Percentiles rank a stretch among this genome's conserved stretches.
Evolutionary conservation across 2,888 invertebrate genomes (phyloP).

Genomic region (Scaptomyza reducta): DNA sequence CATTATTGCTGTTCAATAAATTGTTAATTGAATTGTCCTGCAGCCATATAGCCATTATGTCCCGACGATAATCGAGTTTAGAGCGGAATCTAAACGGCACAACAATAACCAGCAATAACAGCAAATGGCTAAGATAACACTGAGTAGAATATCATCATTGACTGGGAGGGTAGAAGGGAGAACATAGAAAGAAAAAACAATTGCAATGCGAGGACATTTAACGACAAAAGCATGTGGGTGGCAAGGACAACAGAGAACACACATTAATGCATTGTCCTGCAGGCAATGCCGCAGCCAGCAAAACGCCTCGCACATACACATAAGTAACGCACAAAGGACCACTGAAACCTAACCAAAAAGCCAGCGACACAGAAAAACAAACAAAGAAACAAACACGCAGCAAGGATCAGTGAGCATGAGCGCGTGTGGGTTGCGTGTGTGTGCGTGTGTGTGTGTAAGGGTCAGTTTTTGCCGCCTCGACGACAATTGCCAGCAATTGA

Average conservation of each 20-base stretch:
- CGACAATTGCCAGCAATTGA: slow-evolving; percentile 53
- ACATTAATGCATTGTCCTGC: slow-evolving; percentile 68
- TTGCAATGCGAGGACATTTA: slow-evolving; percentile 52
- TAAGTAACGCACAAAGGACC: slow-evolving; percentile 66
- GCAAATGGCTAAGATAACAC: slow-evolving; percentile 57
- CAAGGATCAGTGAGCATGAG: too few species aligned
- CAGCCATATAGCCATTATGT: too few species aligned
- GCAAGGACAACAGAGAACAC: not conserved
- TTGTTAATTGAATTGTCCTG: slow-evolving; percentile 21
- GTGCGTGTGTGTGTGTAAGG: slow-evolving; percentile 13
- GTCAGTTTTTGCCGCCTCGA: slow-evolving; percentile 37
- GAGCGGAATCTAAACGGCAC: slow-evolving; percentile 51
- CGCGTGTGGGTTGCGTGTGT: too few species aligned
- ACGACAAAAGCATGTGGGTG: slow-evolving; percentile 38
- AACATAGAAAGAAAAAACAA: slow-evolving; percentile 52
- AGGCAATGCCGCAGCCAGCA: slow-evolving; percentile 26
- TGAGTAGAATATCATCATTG: slow-evolving; percentile 62
- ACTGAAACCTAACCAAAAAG: slow-evolving; percentile 5
- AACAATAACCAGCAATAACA: slow-evolving; percentile 37
- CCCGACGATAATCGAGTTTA: slow-evolving; percentile 38
- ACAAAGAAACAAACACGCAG: slow-evolving; percentile 5
- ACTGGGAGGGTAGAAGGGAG: slow-evolving; percentile 31
- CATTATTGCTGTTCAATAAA: slow-evolving; percentile 32
- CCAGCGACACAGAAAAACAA: slow-evolving; percentile 18
- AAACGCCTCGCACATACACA: slow-evolving; percentile 41